Evolutionary conservation across 2,113 vertebrate species (phyloP).

Genomic region (Oenanthe oenanthe): DNA sequence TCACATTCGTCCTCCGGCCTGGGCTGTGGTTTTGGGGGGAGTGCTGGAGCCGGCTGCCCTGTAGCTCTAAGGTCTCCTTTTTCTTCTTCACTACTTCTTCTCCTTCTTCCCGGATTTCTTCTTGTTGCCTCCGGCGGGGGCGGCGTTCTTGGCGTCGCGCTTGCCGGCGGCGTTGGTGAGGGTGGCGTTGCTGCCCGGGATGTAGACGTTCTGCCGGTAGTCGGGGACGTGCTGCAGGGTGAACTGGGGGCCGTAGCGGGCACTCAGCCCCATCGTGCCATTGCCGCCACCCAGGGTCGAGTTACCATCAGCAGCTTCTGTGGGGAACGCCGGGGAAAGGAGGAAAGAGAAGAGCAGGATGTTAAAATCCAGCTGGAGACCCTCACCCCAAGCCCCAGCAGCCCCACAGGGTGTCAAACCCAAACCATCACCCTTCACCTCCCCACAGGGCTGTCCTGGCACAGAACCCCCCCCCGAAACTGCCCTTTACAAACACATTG

Average conservation of each 20-base stretch:
- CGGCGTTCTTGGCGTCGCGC: slow-evolving; percentile 78
- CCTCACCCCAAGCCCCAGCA: not conserved
- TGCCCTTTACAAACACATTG: not conserved
- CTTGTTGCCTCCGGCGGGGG: slow-evolving; percentile 86
- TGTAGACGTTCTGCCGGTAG: slow-evolving; percentile 98
- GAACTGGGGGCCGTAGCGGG: slow-evolving; percentile 96
- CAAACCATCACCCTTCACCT: not conserved
- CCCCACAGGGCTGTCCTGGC: rapidly evolving
- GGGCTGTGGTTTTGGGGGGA: slow-evolving; percentile 56
- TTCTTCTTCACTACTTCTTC: slow-evolving; percentile 92
- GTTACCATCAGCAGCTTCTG: slow-evolving; percentile 92
- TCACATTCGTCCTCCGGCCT: slow-evolving; percentile 72
- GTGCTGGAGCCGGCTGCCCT: slow-evolving; percentile 72
- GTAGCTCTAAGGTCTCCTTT: slow-evolving; percentile 62
- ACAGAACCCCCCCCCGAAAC: rapidly evolving
- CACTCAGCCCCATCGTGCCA: slow-evolving; percentile 94
- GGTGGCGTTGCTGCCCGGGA: slow-evolving; percentile 94
- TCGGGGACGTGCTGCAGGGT: slow-evolving; percentile 97
- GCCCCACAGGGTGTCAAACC: not conserved
- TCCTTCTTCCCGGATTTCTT: slow-evolving; percentile 99
- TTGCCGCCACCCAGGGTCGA: slow-evolving; percentile 85
- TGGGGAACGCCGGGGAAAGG: not conserved
- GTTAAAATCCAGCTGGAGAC: not conserved
- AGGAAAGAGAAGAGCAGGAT: not conserved
- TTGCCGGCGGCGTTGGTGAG: slow-evolving; percentile 85